Percentiles rank a stretch among this genome's conserved stretches.
phyloP scores from a whole-genome alignment of 2,888 invertebrate genomes.

The Spodoptera exigua region DNA sequence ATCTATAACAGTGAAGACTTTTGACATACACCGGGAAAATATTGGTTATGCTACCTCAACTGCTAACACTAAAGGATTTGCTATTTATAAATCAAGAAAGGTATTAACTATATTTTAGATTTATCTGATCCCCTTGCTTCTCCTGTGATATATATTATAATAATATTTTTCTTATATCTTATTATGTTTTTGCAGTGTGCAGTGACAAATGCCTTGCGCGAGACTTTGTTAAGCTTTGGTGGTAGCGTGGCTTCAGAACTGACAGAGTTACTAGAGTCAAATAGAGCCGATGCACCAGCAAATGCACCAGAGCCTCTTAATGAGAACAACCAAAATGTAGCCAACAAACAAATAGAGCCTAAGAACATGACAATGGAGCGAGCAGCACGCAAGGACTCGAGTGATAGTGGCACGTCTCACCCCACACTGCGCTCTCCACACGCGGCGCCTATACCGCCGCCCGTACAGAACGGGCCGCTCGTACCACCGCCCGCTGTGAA shows the following conservation, averaged over 20 bases:
- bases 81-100: slow-evolving; percentile 85
- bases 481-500: slow-evolving; percentile 51
- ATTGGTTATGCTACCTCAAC: slow-evolving; percentile 83
- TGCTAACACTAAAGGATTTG: slow-evolving; percentile 78
- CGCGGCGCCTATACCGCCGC: slow-evolving; percentile 56
- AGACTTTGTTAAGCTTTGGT: slow-evolving; percentile 84
- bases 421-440: slow-evolving; percentile 52
- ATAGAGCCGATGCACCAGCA: slow-evolving; percentile 48
- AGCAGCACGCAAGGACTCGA: slow-evolving; percentile 60
- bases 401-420: slow-evolving; percentile 26
- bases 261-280: slow-evolving; percentile 70
- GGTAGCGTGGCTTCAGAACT: slow-evolving; percentile 78
- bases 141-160: neutral
- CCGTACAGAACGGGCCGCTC: slow-evolving; percentile 48
- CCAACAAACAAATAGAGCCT: slow-evolving; percentile 65
- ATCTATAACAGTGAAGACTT: slow-evolving; percentile 77
- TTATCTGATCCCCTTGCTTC: too few relatives aligned
- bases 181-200: slow-evolving; percentile 72
- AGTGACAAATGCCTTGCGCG: slow-evolving; percentile 83
- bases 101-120: slow-evolving; percentile 56
- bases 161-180: neutral
- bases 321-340: slow-evolving; percentile 74
- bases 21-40: slow-evolving; percentile 85
- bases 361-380: slow-evolving; percentile 63
- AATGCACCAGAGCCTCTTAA: slow-evolving; percentile 29